Evolutionary conservation across 2,113 vertebrate species (phyloP).

Genomic region (Enhydra lutris): DNA sequence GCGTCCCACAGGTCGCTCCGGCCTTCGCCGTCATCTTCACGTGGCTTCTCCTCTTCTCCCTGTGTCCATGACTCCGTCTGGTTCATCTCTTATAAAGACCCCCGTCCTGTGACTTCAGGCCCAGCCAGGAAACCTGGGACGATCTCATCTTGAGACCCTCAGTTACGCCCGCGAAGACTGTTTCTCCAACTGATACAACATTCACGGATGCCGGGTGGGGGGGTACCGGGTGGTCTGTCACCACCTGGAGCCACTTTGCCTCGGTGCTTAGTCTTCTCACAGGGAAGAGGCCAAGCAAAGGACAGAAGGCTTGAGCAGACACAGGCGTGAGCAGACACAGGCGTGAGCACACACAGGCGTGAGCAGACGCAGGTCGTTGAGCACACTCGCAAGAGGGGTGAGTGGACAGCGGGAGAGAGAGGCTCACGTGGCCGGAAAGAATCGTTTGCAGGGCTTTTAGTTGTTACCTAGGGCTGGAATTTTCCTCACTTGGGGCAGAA

Average conservation of each 20-base stretch:
- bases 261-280: background rate
- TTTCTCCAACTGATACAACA: background rate
- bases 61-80: too few relatives aligned
- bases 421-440: background rate
- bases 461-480: background rate
- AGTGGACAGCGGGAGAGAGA: too few relatives aligned
- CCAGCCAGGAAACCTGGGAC: background rate
- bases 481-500: background rate
- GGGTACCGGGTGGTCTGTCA: too few relatives aligned
- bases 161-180: too few relatives aligned
- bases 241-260: background rate
- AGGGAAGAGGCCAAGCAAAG: background rate
- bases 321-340: too few relatives aligned
- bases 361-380: background rate
- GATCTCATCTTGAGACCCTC: background rate
- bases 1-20: accelerated
- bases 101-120: background rate
- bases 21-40: background rate
- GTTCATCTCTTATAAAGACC: background rate
- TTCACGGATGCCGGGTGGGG: too few relatives aligned
- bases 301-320: background rate
- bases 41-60: accelerated
- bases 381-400: background rate
- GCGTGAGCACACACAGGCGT: too few relatives aligned
- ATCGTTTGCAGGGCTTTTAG: background rate